Evolutionary conservation across 2,113 vertebrate species (phyloP).

Genomic region (Pavo muticus): DNA sequence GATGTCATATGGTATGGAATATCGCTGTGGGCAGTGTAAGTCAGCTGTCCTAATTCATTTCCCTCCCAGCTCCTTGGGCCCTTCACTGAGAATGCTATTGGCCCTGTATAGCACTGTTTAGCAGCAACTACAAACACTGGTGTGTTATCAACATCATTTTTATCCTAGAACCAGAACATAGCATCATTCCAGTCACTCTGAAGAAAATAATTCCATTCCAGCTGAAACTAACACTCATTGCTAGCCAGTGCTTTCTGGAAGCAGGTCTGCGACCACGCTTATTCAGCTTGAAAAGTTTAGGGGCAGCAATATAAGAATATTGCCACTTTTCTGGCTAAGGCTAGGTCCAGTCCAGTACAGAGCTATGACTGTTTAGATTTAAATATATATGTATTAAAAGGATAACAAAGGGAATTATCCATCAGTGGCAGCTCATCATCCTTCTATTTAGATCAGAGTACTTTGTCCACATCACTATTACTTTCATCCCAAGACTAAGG

Average conservation of each 20-base stretch:
- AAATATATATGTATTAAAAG: not conserved
- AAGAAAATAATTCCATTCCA: no score
- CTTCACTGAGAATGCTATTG: no score
- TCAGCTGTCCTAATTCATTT: no score
- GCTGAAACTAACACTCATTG: no score
- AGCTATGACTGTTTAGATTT: not conserved
- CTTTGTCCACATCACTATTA: not conserved
- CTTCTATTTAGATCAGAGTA: not conserved
- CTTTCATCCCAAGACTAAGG: not conserved
- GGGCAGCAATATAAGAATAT: not conserved
- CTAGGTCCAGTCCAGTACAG: not conserved
- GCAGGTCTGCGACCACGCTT: not conserved
- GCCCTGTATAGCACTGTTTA: no score
- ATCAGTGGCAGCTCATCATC: not conserved
- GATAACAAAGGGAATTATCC: not conserved
- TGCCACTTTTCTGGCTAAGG: not conserved
- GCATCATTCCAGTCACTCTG: no score
- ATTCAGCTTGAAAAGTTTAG: not conserved
- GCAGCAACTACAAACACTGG: no score
- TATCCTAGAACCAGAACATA: no score
- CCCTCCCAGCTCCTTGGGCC: no score
- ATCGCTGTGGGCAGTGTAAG: no score
- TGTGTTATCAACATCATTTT: no score
- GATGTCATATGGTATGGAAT: no score
- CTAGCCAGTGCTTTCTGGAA: not conserved